These are phyloP conservation scores for Drosophila emarginata DNA, from an alignment of 2,888 invertebrate genomes.

Conservation along the genomic window DNA sequence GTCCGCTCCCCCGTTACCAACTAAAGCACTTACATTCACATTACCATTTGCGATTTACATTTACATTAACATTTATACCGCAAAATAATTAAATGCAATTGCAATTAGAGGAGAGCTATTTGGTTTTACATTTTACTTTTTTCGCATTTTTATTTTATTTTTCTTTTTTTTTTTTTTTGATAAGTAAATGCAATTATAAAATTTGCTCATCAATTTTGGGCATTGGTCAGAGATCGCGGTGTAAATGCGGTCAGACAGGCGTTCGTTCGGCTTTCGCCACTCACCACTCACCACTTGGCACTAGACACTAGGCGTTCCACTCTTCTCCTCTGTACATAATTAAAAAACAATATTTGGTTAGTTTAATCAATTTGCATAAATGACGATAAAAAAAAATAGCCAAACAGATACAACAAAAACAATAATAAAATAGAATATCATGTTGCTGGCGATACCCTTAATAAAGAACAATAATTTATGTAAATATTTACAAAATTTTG, in stretches of 20 bases:
- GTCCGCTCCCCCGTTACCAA: no score
- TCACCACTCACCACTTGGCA: not conserved
- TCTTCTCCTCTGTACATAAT: conserved; percentile 62
- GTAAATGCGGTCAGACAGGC: conserved; percentile 52
- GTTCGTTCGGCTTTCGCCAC: not conserved
- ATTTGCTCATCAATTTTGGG: conserved; percentile 63
- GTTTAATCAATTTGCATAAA: conserved; percentile 73
- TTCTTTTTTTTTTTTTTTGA: conserved; percentile 10
- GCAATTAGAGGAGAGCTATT: conserved; percentile 58
- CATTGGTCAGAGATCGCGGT: conserved; percentile 50
- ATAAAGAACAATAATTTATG: not conserved
- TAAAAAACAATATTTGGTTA: conserved; percentile 77
- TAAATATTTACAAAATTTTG: no score
- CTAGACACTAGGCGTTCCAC: not conserved
- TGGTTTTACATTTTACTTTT: conserved; percentile 11
- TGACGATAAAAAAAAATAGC: conserved; percentile 24
- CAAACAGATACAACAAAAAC: conserved; percentile 7
- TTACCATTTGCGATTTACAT: not conserved
- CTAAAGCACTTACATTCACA: not conserved
- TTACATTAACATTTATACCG: conserved; percentile 36
- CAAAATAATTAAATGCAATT: conserved; percentile 67
- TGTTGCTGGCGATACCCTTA: not conserved
- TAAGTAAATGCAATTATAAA: conserved; percentile 71
- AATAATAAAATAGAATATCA: conserved; percentile 8
- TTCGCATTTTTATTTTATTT: not conserved